phyloP scores from a whole-genome alignment of 2,113 vertebrate genomes.

The Scopus umbretta region DNA sequence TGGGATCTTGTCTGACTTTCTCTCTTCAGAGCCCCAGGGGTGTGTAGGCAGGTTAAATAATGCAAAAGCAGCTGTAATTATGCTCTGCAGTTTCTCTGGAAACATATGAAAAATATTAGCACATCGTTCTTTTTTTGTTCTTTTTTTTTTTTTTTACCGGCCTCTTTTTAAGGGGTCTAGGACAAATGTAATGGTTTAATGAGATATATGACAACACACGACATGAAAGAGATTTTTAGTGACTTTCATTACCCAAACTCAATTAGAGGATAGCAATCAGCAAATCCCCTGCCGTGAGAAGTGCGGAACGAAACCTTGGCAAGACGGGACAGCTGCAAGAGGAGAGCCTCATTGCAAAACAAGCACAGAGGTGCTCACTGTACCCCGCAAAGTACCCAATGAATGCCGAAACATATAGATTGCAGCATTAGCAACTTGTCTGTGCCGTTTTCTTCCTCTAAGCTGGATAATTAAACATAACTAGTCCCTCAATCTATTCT shows the following conservation, averaged over 20 bases:
- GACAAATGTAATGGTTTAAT: background rate
- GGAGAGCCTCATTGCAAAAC: background rate
- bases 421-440: background rate
- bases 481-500: background rate
- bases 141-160: no score
- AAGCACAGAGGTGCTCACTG: background rate
- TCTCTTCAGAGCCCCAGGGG: background rate
- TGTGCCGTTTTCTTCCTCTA: background rate
- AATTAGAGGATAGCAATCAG: constrained; percentile 6
- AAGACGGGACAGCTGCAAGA: background rate
- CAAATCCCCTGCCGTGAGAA: background rate
- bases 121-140: background rate
- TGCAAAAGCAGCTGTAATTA: constrained; percentile 28
- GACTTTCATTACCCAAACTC: constrained; percentile 1
- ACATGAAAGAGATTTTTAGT: background rate
- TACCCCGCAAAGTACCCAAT: background rate
- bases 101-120: constrained; percentile 5
- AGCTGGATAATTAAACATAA: background rate
- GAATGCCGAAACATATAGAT: background rate
- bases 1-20: background rate
- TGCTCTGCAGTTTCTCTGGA: background rate
- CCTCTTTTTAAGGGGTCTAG: background rate
- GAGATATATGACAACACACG: background rate
- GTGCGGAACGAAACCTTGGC: background rate
- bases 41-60: constrained; percentile 41